Conservation (phyloP, 1,140 invertebrate species). For the Neomicropteryx cornuta region DNA sequence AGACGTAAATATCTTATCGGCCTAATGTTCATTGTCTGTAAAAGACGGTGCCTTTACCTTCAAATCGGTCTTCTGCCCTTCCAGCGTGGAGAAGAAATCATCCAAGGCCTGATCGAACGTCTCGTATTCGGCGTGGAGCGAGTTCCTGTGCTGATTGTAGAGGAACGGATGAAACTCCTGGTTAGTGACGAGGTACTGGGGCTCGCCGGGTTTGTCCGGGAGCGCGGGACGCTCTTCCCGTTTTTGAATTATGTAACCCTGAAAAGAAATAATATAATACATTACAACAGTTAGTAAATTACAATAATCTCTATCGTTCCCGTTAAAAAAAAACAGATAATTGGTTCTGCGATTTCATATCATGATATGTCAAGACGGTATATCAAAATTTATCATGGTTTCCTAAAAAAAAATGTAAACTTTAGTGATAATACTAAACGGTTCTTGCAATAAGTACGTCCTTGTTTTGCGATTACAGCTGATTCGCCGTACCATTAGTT, state of each 20-base stretch:
- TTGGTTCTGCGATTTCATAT: no score
- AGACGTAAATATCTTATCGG: no score
- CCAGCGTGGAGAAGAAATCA: slow-evolving; percentile 92
- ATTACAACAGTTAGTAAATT: slow-evolving; percentile 3
- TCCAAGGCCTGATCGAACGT: slow-evolving; percentile 86
- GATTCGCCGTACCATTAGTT: no score
- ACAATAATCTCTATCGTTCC: neutral
- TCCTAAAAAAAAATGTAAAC: no score
- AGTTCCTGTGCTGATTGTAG: slow-evolving; percentile 59
- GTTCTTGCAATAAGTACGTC: no score
- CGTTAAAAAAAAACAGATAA: no score
- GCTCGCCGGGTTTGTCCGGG: slow-evolving; percentile 40
- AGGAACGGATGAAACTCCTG: slow-evolving; percentile 86
- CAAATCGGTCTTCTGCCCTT: slow-evolving; percentile 91
- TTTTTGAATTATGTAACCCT: slow-evolving; percentile 83
- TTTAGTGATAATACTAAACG: no score
- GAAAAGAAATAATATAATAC: slow-evolving; percentile 11
- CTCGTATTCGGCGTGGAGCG: slow-evolving; percentile 55
- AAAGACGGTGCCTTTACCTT: no score
- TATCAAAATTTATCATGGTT: no score
- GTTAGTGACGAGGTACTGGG: slow-evolving; percentile 62
- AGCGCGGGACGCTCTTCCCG: slow-evolving; percentile 57
- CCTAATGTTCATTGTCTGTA: no score
- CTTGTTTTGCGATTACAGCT: no score
- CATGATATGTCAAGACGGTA: no score